Conservation (phyloP, 37 sponge, comb jelly and placozoan genomes). For the Crambe crambe region DNA sequence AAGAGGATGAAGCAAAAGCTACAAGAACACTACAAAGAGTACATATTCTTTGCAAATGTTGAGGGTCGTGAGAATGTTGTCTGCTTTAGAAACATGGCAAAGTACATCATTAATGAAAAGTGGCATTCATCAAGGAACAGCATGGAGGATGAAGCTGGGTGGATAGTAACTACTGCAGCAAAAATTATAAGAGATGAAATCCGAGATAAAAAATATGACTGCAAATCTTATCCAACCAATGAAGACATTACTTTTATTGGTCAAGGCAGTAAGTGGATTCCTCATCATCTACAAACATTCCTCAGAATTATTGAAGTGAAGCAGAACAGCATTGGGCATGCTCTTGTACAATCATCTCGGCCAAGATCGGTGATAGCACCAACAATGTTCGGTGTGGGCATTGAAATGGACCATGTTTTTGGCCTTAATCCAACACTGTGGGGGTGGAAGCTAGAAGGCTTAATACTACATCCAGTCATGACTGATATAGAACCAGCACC, state of each 20-base stretch:
- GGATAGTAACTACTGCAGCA: conserved; percentile 34
- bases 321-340: conserved; percentile 29
- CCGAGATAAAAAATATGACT: conserved; percentile 20
- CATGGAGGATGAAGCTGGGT: conserved; percentile 24
- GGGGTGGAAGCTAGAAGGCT: conserved; percentile 37
- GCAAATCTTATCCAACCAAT: conserved; percentile 19
- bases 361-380: conserved; percentile 14
- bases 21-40: conserved; percentile 33
- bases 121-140: conserved; percentile 12
- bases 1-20: conserved; percentile 42
- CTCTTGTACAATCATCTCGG: conserved; percentile 25
- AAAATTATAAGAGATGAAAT: conserved; percentile 48
- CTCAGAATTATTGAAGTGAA: conserved; percentile 9
- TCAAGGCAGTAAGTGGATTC: conserved; percentile 27
- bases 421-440: conserved; percentile 27
- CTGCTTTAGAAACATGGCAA: conserved; percentile 14
- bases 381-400: conserved; percentile 12
- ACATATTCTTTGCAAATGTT: conserved; percentile 29
- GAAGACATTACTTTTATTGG: conserved; percentile 27
- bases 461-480: conserved; percentile 15
- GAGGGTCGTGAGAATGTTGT: too few species aligned
- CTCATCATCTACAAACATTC: conserved; percentile 26
- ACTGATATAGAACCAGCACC: conserved; percentile 31
- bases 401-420: conserved; percentile 44
- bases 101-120: too few species aligned